These are phyloP conservation scores for Portevinia maculata DNA, from an alignment of 2,888 invertebrate genomes.

Conservation along the genomic window DNA sequence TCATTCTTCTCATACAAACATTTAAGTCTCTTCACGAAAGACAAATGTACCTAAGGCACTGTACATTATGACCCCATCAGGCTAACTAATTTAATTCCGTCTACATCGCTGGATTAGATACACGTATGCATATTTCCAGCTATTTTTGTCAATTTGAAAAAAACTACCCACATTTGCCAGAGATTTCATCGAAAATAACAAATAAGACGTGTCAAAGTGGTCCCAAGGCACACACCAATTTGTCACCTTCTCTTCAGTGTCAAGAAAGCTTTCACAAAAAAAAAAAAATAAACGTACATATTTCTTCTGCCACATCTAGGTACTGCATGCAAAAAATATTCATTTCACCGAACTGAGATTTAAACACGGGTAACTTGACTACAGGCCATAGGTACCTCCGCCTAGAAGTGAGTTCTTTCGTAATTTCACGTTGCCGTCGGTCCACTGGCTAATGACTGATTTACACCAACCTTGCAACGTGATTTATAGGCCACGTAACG, in stretches of 20 bases:
- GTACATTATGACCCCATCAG: neutral
- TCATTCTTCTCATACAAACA: neutral
- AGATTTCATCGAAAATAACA: conserved; percentile 35
- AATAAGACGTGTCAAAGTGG: conserved; percentile 47
- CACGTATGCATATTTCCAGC: neutral
- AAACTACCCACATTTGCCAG: conserved; percentile 4
- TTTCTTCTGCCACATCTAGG: conserved; percentile 42
- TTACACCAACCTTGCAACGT: conserved; percentile 70
- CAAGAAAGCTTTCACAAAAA: conserved; percentile 34
- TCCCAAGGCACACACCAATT: conserved; percentile 59
- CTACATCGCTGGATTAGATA: neutral
- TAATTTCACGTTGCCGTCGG: conserved; percentile 65
- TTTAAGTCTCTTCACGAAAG: neutral
- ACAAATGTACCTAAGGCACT: neutral
- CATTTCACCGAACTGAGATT: conserved; percentile 63
- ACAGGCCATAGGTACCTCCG: neutral
- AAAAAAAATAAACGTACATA: conserved; percentile 38
- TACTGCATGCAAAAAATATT: conserved; percentile 50
- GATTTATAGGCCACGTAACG: conserved; percentile 73
- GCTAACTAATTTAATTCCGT: conserved; percentile 5
- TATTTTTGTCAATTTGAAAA: neutral
- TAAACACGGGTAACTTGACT: conserved; percentile 60
- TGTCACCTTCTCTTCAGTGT: conserved; percentile 44
- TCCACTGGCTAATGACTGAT: conserved; percentile 73
- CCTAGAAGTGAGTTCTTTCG: conserved; percentile 40